Evolutionary conservation across 1,140 invertebrate species (phyloP).

Genomic region (Caenorhabditis latens): DNA sequence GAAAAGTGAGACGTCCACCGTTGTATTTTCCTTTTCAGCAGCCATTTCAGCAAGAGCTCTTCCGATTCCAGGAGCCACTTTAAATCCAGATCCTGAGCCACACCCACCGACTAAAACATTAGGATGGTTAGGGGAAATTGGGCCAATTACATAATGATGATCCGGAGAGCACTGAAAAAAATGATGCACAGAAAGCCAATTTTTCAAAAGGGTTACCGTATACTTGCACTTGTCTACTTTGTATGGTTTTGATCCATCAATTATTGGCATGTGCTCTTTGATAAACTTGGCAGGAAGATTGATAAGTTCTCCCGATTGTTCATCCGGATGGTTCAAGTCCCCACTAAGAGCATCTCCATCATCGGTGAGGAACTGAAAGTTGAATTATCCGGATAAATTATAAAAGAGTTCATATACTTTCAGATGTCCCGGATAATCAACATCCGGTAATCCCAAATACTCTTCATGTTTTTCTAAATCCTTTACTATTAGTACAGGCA

Average conservation of each 20-base stretch:
- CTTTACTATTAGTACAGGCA: conserved; percentile 44
- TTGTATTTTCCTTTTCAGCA: conserved; percentile 50
- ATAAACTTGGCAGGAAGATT: conserved; percentile 34
- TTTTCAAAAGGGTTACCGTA: conserved; percentile 27
- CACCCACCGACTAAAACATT: conserved; percentile 58
- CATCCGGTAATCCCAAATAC: conserved; percentile 21
- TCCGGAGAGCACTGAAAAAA: conserved; percentile 47
- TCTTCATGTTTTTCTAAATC: conserved; percentile 13
- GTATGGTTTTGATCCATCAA: conserved; percentile 18
- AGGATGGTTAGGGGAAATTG: neutral
- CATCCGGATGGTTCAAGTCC: neutral
- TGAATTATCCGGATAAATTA: too few species aligned
- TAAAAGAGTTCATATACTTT: neutral
- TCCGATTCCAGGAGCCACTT: conserved; percentile 61
- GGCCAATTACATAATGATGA: conserved; percentile 56
- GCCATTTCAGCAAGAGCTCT: conserved; percentile 60
- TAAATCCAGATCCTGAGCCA: conserved; percentile 59
- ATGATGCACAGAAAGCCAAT: neutral
- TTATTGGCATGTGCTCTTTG: conserved; percentile 48
- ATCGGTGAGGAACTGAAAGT: conserved; percentile 38
- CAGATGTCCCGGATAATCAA: conserved; percentile 46
- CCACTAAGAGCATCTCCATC: conserved; percentile 12
- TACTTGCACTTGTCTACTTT: conserved; percentile 61
- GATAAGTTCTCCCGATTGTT: conserved; percentile 21
- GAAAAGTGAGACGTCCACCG: conserved; percentile 59